phyloP scores from a whole-genome alignment of 2,797 vertebrate species.

The Perdix hodgsoniae region DNA sequence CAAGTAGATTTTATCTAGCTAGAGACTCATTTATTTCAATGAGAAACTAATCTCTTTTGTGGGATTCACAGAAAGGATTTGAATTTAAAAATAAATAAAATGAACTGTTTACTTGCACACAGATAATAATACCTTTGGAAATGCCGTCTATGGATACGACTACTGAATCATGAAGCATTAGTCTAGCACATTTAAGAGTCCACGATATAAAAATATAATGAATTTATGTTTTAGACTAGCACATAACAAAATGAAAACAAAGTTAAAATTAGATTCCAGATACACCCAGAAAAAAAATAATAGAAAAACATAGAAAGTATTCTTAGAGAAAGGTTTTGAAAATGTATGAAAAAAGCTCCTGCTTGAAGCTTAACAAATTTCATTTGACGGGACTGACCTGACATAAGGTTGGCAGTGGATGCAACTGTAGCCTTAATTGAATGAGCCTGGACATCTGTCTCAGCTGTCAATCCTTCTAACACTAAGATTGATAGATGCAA shows the following conservation, averaged over 20 bases:
- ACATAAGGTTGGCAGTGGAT: slow-evolving; percentile 58
- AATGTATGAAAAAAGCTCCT: not conserved
- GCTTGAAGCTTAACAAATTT: slow-evolving; percentile 41
- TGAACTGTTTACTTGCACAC: slow-evolving; percentile 45
- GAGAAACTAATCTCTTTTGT: slow-evolving; percentile 62
- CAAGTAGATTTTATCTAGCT: slow-evolving; percentile 63
- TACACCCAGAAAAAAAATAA: not conserved
- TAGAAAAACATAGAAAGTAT: not conserved
- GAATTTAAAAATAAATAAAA: slow-evolving; percentile 65
- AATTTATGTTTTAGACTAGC: not conserved
- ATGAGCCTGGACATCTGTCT: slow-evolving; percentile 66
- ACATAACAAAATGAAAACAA: slow-evolving; percentile 20
- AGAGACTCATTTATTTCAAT: slow-evolving; percentile 67
- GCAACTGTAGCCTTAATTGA: slow-evolving; percentile 62
- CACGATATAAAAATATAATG: not conserved
- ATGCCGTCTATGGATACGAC: slow-evolving; percentile 30
- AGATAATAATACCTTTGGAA: slow-evolving; percentile 53
- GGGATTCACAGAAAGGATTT: slow-evolving; percentile 50
- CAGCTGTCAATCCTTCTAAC: slow-evolving; percentile 57
- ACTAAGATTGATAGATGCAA: slow-evolving; percentile 64
- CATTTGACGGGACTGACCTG: slow-evolving; percentile 54
- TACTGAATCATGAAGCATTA: slow-evolving; percentile 44
- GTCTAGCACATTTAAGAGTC: not conserved
- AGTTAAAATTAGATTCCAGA: not conserved
- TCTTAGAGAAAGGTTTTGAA: not conserved